Evolutionary conservation across 1,140 invertebrate genomes (phyloP), one percentile per base, ranked within the genome.

Genomic region (Cyclargus thomasi): DNA sequence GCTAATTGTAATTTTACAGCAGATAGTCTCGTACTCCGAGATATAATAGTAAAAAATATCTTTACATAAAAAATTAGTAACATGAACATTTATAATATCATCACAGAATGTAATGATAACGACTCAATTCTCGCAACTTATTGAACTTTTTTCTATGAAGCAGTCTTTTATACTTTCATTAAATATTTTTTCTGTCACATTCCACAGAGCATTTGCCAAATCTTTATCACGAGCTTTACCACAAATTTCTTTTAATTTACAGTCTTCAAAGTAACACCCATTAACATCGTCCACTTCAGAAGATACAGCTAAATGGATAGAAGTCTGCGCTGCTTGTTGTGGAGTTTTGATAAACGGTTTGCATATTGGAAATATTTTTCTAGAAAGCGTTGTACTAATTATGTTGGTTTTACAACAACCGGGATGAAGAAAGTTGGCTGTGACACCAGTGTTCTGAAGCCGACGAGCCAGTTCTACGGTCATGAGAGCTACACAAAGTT

Each of bases 401-500:
- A 23, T 23, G 23, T 23, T 23, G 23, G 23, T 23, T 2, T n/a
- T n/a, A n/a, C n/a, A n/a, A n/a, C n/a, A n/a, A n/a, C 97, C 97
- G 1, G 97, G 97, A 90, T 97, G 95, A 20, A 97, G 81, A 75
- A 94, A 94, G 82, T 97, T 97, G 0, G 93, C 94, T 0, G 94
- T 95, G 0, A 98, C 94, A 4, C 90, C 94, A n/a, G 94, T 93
- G 35, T 93, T 94, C 81, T 96, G 91, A 11, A 97, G 85, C 67
- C 93, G 92, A 71, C 93, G 91, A 0, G 94, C 94, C 59, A 98
- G 82, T 90, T 98, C 96, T 17, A 93, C 86, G 0, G 95, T 94
- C 86, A 97, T 97, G 23, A 96, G 93, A 70, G 98, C 94, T 74
- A 97, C 96, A 35, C 95, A 96, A 65, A 97, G 93, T 84, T 98